Evolutionary conservation across 2,113 vertebrate genomes (phyloP).

Genomic region (Pyrgilauda ruficollis): DNA sequence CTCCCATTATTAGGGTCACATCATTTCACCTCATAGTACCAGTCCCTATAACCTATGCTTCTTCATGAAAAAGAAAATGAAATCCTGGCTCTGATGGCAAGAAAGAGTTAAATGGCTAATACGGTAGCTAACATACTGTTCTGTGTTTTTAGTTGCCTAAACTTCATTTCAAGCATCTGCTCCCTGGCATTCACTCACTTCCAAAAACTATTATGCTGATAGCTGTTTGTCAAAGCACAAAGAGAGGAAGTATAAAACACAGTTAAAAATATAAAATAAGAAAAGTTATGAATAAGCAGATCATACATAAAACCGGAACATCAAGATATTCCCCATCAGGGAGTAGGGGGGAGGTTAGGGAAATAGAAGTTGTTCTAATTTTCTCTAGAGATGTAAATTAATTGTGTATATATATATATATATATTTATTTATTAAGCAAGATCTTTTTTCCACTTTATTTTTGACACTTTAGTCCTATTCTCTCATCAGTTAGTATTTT

Average conservation of each 20-base stretch:
- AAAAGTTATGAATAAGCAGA: constrained; percentile 43
- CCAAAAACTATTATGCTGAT: constrained; percentile 35
- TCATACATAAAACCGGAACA: constrained; percentile 9
- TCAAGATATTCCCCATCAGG: background rate
- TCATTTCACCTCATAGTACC: background rate
- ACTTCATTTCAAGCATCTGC: constrained; percentile 39
- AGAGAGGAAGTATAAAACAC: constrained; percentile 5
- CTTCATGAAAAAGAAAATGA: background rate
- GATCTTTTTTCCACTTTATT: background rate
- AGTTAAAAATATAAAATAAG: background rate
- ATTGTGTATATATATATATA: background rate
- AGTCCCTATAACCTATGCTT: background rate
- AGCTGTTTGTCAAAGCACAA: constrained; percentile 56
- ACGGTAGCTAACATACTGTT: background rate
- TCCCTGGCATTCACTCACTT: constrained; percentile 9
- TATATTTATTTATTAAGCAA: background rate
- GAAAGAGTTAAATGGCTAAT: constrained; percentile 1
- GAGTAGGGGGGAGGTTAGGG: background rate
- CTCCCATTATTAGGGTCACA: background rate
- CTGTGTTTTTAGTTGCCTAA: background rate
- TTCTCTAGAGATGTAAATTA: background rate
- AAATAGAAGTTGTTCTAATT: constrained; percentile 8
- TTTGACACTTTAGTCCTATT: background rate
- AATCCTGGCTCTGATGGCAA: background rate
- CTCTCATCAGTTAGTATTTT: background rate